Conservation (phyloP, 2,888 invertebrate species). For the Oxyteleia sp. region DNA sequence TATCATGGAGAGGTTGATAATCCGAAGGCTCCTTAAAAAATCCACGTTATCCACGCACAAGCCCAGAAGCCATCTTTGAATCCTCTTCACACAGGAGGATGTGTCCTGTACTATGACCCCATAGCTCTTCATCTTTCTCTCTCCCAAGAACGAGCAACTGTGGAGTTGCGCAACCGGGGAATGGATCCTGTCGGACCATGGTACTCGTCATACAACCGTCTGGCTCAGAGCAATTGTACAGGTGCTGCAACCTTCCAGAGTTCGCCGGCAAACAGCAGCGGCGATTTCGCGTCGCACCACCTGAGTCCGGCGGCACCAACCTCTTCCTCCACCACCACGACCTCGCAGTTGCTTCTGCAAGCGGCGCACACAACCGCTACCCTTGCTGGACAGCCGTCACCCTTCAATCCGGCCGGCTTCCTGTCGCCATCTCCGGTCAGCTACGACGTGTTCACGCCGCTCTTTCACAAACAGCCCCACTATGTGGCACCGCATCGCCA, state of each 20-base stretch:
- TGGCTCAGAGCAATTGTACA: constrained; percentile 91
- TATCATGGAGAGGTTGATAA: no score
- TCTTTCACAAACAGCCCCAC: constrained; percentile 94
- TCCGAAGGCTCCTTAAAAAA: no score
- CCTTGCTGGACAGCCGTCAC: constrained; percentile 90
- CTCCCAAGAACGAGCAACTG: neutral
- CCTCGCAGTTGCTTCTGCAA: constrained; percentile 91
- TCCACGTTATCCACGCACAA: no score
- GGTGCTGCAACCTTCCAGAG: constrained; percentile 88
- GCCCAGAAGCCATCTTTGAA: no score
- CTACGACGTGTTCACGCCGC: constrained; percentile 94
- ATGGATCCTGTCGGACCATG: constrained; percentile 97
- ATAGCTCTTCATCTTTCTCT: neutral
- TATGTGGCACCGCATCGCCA: constrained; percentile 92
- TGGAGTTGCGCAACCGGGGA: constrained; percentile 78
- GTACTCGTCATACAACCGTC: constrained; percentile 95
- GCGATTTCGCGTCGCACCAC: constrained; percentile 88
- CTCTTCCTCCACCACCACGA: constrained; percentile 90
- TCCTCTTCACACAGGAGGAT: no score
- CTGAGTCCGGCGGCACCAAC: constrained; percentile 88
- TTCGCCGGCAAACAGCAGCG: constrained; percentile 91
- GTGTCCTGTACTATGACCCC: constrained; percentile 40
- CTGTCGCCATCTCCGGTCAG: constrained; percentile 92
- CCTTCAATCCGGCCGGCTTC: constrained; percentile 92
- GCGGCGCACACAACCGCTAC: constrained; percentile 90